A percentile compares a stretch with the other conserved stretches of the same genome.
phyloP scores from a whole-genome alignment of 2,113 vertebrate species.

The Chaetodon trifascialis region DNA sequence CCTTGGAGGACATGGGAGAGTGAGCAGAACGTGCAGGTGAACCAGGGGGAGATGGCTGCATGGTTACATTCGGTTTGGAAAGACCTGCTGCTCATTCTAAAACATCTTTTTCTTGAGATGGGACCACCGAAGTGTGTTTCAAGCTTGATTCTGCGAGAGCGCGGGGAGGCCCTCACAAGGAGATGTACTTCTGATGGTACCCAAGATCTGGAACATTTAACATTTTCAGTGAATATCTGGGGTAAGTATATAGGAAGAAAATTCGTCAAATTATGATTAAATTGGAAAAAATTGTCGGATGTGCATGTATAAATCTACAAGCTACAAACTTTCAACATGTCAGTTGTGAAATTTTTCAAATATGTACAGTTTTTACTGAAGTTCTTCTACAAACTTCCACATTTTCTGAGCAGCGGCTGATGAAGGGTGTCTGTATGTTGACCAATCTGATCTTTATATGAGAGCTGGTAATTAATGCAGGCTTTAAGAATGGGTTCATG shows the following conservation, averaged over 20 bases:
- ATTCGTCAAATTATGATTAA: not conserved
- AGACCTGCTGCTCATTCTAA: constrained; percentile 35
- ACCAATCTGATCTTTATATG: not conserved
- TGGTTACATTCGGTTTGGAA: constrained; percentile 21
- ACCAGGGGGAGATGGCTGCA: constrained; percentile 36
- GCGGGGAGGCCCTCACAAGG: constrained; percentile 23
- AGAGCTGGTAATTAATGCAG: not conserved
- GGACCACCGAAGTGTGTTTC: constrained; percentile 29
- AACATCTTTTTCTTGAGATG: constrained; percentile 33
- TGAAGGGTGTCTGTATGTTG: not conserved
- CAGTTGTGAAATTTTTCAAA: not conserved
- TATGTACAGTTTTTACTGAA: not conserved
- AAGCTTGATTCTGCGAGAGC: constrained; percentile 14
- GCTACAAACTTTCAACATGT: constrained; percentile 10
- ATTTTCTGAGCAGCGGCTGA: not conserved
- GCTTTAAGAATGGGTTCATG: constrained; percentile 8
- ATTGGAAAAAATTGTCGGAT: not conserved
- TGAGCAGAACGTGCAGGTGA: constrained; percentile 59
- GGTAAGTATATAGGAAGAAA: constrained; percentile 58
- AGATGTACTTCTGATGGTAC: constrained; percentile 32
- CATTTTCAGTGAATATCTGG: constrained; percentile 21
- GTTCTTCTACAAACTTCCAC: constrained; percentile 18
- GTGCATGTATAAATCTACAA: not conserved
- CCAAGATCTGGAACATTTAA: constrained; percentile 23
- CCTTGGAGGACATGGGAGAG: constrained; percentile 47